Evolutionary conservation across 2,113 vertebrate genomes (phyloP).

Genomic region (Carettochelys insculpta): DNA sequence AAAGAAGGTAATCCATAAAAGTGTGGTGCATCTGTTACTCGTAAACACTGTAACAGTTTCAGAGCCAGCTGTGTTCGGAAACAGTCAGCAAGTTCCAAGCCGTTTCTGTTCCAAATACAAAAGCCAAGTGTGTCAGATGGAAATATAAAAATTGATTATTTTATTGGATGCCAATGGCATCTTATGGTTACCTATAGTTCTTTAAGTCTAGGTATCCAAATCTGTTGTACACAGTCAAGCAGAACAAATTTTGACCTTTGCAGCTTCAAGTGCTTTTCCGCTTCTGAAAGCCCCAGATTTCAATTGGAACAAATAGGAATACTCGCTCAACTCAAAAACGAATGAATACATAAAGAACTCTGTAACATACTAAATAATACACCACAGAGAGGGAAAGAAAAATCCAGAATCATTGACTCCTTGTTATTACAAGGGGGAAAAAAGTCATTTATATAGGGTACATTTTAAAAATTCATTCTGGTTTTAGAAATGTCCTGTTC

Average conservation of each 20-base stretch:
- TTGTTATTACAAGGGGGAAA: neutral
- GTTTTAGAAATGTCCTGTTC: neutral
- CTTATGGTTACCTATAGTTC: neutral
- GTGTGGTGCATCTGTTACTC: slow-evolving; percentile 88
- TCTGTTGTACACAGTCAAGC: neutral
- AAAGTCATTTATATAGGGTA: neutral
- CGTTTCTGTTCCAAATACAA: slow-evolving; percentile 75
- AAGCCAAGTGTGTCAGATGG: neutral
- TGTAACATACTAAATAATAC: neutral
- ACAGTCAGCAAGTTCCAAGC: slow-evolving; percentile 79
- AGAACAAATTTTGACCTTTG: neutral
- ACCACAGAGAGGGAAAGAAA: neutral
- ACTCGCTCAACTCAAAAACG: neutral
- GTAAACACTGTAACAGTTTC: slow-evolving; percentile 88
- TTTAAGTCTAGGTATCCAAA: neutral
- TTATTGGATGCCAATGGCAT: neutral
- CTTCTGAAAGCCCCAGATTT: slow-evolving; percentile 5
- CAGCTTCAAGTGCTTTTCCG: neutral
- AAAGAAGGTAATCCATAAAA: slow-evolving; percentile 96
- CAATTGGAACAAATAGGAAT: neutral
- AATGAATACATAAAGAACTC: neutral
- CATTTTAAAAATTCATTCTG: neutral
- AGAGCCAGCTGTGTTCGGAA: slow-evolving; percentile 89
- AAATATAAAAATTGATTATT: neutral
- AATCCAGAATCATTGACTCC: fast-evolving